Base-by-base conservation (phyloP, 1,140 invertebrate genomes). In the Pogonomyrmex californicus region DNA sequence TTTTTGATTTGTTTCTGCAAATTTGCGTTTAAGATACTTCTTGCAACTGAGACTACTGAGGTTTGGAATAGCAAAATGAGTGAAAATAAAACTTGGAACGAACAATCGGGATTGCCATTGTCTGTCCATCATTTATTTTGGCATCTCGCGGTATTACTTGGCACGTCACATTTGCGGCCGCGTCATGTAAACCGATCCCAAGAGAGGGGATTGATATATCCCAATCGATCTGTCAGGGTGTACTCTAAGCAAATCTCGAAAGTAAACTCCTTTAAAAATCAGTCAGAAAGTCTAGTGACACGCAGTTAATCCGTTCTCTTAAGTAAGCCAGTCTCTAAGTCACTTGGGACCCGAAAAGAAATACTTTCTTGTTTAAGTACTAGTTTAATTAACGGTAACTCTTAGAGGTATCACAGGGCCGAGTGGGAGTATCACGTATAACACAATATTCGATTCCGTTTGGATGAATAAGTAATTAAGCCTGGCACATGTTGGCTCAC, bases 291-390 rank as follows among this genome's bases (percentile, higher is more conserved):
- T 68, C 66, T 70, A 56, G 65, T 82, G 88, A 88, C 66, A 81
- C 65, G 68, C 89, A 82, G 88, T 89, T 91, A 88, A 88, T 92
- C 82, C 75, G 86, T 91, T 88, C 83, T 88, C 83, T 88, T 83
- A 92, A 92, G 86, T 93, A 92, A 93, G 92, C 91, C 90, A 92
- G 89, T 91, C 88, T 86, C 87, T 93, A 93, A 93, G 92, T 90
- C 90, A 93, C 88, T 86, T 88, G 92, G 93, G 92, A 93, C 92
- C 93, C 93, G 91, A 93, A 92, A 93, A 77, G 82, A 90, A 91
- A 93, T 75, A 83, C 90, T 88, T 93, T 92, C 85, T 86, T 83
- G 88, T 91, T 91, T 93, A 92, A 91, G 88, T 91, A 78, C 89
- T 93, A 93, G 87, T 92, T 92, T 93, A 92, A 90, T 92, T 92